A percentile compares a stretch with the other conserved stretches of the same genome.
phyloP scores from a whole-genome alignment of 2,113 vertebrate species.

The Oostethus manadensis region DNA sequence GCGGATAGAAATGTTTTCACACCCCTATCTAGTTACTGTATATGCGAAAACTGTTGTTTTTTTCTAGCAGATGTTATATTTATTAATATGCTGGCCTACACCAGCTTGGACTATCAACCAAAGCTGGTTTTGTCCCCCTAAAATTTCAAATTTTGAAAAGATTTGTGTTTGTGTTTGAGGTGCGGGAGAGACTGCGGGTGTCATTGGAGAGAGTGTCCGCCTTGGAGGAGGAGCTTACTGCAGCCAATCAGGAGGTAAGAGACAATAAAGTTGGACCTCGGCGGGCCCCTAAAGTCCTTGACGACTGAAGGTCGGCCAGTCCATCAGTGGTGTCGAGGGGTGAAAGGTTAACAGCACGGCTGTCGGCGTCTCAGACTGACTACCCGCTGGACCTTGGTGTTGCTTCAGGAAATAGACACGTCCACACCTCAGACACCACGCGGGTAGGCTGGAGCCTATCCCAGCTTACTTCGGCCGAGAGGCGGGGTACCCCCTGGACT shows the following conservation, averaged over 20 bases:
- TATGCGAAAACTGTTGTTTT: no score
- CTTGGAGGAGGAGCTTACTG: slow-evolving; percentile 94
- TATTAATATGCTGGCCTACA: no score
- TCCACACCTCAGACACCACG: slow-evolving; percentile 34
- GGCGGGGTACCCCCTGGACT: no score
- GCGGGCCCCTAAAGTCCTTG: not conserved
- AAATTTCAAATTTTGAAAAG: no score
- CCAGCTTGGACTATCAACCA: no score
- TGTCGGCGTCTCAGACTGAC: slow-evolving; percentile 31
- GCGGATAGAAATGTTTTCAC: no score
- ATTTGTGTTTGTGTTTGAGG: slow-evolving; percentile 36
- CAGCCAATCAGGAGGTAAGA: slow-evolving; percentile 92
- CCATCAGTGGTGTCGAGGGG: no score
- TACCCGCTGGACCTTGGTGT: slow-evolving; percentile 34
- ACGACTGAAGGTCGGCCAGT: not conserved
- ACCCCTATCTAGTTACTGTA: no score
- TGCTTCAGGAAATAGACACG: slow-evolving; percentile 28
- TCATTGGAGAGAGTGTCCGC: slow-evolving; percentile 94
- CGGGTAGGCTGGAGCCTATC: no score
- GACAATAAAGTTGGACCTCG: not conserved
- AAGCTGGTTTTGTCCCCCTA: no score
- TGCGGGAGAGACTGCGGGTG: slow-evolving; percentile 85
- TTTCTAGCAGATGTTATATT: no score
- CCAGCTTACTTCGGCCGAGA: no score
- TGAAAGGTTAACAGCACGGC: slow-evolving; percentile 24